These are phyloP conservation scores for Apeltes quadracus DNA, from an alignment of 2,113 vertebrate species.

Conservation along the genomic window DNA sequence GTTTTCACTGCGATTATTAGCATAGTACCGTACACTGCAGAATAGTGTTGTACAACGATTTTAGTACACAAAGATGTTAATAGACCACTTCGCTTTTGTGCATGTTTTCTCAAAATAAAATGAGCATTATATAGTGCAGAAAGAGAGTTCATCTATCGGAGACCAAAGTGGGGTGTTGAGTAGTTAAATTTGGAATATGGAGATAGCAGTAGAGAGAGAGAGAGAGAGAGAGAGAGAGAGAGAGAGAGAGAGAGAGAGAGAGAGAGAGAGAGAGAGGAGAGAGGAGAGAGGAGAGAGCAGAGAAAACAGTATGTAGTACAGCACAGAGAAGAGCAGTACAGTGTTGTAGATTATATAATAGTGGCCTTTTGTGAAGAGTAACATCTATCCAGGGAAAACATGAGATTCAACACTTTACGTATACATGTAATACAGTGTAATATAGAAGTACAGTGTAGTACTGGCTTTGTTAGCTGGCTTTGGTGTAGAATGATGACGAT, in stretches of 20 bases:
- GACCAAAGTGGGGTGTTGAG: background rate
- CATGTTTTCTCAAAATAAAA: background rate
- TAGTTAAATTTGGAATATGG: background rate
- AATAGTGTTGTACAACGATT: background rate
- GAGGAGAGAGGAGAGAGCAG: no score
- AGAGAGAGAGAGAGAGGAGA: no score
- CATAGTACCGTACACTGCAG: background rate
- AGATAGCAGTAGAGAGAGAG: no score
- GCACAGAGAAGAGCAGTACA: background rate
- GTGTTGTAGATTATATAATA: background rate
- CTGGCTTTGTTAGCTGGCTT: no score
- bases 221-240: no score
- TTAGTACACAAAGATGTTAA: background rate
- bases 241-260: no score
- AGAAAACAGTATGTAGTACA: background rate
- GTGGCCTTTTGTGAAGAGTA: background rate
- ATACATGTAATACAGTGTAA: background rate
- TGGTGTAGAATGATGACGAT: background rate
- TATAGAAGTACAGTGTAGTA: background rate
- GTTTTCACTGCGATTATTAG: background rate
- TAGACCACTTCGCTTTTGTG: background rate
- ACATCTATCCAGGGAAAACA: background rate
- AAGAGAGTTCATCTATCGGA: background rate
- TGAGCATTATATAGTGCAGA: background rate
- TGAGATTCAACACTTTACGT: background rate